phyloP scores from a whole-genome alignment of 2,888 invertebrate genomes.

The Temnothorax rugatulus region DNA sequence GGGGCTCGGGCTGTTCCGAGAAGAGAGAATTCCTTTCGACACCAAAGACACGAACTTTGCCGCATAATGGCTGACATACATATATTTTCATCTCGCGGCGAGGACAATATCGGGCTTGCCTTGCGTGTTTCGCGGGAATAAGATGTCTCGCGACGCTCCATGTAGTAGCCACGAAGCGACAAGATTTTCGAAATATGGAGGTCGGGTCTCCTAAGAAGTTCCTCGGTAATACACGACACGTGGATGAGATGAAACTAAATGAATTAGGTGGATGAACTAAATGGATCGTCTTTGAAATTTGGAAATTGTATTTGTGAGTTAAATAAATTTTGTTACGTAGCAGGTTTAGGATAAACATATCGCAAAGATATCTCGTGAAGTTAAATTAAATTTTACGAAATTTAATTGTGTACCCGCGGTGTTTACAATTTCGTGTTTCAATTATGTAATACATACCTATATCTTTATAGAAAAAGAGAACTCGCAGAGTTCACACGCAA shows the following conservation, averaged over 20 bases:
- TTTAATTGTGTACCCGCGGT: neutral
- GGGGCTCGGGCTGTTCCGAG: conserved; percentile 54
- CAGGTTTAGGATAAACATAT: neutral
- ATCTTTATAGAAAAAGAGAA: neutral
- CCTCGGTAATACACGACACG: neutral
- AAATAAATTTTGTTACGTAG: neutral
- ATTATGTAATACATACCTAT: conserved; percentile 12
- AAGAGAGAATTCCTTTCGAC: conserved; percentile 71
- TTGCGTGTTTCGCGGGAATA: conserved; percentile 38
- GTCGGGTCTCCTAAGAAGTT: neutral
- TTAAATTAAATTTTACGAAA: conserved; percentile 9
- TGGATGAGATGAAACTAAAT: neutral
- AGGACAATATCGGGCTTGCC: conserved; percentile 59
- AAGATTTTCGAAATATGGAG: conserved; percentile 32
- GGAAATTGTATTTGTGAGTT: neutral
- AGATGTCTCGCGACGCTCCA: conserved; percentile 47
- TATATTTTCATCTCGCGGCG: conserved; percentile 58
- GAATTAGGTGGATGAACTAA: neutral
- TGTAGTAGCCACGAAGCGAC: neutral
- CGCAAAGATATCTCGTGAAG: neutral
- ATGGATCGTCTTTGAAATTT: conserved; percentile 9
- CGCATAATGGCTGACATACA: conserved; percentile 72
- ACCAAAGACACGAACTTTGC: conserved; percentile 60
- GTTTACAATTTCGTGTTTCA: conserved; percentile 8
- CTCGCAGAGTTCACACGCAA: neutral